Conservation (phyloP, 2,113 vertebrate species). For the Petrocephalus zakoni region DNA sequence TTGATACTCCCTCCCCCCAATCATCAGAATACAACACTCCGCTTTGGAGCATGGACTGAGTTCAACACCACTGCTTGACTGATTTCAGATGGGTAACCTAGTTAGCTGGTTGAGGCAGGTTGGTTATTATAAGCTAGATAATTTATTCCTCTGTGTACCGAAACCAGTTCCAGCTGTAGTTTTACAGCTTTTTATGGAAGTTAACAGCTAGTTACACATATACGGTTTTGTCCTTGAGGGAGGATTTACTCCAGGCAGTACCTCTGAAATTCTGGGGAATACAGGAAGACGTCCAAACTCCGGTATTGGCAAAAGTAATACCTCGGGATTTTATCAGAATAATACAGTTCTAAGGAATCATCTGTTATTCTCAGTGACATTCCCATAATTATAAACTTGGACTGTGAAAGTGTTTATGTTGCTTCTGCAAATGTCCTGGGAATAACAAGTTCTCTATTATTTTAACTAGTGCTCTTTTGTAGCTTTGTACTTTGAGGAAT, state of each 20-base stretch:
- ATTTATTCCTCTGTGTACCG: not conserved
- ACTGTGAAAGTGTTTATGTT: not conserved
- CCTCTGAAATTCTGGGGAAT: not conserved
- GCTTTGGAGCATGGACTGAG: not conserved
- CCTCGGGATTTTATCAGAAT: not conserved
- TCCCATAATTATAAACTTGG: not conserved
- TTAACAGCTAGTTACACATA: too few relatives aligned
- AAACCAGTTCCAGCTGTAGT: not conserved
- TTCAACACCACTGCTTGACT: not conserved
- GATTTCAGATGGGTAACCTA: not conserved
- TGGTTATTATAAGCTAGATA: conserved; percentile 1
- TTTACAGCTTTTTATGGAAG: too few relatives aligned
- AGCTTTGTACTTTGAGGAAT: not conserved
- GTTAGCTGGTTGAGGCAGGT: not conserved
- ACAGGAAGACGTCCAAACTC: not conserved
- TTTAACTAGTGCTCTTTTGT: not conserved
- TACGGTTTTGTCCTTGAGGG: too few relatives aligned
- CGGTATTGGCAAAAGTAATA: not conserved
- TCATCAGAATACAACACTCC: not conserved
- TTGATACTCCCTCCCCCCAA: not conserved
- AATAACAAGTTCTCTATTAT: not conserved
- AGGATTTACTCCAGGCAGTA: not conserved
- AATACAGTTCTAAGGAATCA: not conserved
- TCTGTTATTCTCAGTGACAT: not conserved
- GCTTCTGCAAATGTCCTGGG: not conserved